phyloP scores from a whole-genome alignment of 2,797 vertebrate genomes.

The Diceros bicornis region DNA sequence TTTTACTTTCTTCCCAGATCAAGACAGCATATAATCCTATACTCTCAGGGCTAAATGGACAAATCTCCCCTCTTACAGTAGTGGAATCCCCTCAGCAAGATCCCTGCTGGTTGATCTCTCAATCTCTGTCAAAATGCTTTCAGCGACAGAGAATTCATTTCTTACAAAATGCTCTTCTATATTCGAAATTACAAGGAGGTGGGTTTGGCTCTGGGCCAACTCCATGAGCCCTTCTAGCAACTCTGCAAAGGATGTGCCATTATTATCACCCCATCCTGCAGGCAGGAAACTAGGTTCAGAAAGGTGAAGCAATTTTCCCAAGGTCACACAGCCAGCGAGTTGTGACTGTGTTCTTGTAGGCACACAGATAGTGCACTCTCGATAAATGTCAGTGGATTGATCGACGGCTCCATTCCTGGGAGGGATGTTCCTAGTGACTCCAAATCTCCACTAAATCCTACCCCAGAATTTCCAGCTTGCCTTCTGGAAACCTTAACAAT shows the following conservation, averaged over 20 bases:
- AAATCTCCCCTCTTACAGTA: background rate
- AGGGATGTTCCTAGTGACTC: background rate
- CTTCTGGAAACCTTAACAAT: conserved; percentile 56
- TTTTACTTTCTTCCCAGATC: background rate
- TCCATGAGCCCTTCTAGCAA: background rate
- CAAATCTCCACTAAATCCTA: background rate
- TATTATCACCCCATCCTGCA: background rate
- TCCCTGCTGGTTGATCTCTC: background rate
- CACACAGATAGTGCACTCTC: rapidly evolving
- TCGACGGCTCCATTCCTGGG: background rate
- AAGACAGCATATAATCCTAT: background rate
- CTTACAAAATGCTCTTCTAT: background rate
- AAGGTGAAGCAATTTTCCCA: background rate
- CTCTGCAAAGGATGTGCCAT: background rate
- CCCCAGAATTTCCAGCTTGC: background rate
- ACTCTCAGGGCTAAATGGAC: background rate
- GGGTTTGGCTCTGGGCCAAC: background rate
- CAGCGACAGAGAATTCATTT: background rate
- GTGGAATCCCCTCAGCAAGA: background rate
- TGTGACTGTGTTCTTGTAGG: background rate
- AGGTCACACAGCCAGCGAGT: background rate
- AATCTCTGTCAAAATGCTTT: background rate
- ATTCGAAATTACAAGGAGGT: background rate
- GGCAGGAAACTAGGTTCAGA: background rate
- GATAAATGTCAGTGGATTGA: background rate